phyloP scores from a whole-genome alignment of 2,113 vertebrate genomes.

The Bungarus multicinctus region DNA sequence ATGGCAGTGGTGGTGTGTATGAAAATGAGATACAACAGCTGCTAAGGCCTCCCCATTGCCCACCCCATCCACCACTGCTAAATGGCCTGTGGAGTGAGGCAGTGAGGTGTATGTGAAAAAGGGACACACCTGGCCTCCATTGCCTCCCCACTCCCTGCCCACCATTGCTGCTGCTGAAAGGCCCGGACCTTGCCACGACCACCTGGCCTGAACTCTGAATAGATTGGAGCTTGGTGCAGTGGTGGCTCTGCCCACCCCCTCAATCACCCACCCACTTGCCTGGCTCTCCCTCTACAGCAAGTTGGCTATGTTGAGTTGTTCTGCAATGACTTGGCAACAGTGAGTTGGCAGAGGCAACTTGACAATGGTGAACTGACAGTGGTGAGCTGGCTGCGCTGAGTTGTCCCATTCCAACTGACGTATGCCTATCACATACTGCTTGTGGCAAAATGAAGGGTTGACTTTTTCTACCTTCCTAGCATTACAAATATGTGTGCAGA shows the following conservation, averaged over 20 bases:
- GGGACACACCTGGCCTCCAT: background rate
- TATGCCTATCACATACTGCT: background rate
- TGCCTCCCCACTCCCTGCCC: too few species aligned
- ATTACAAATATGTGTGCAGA: background rate
- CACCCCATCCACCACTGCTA: too few species aligned
- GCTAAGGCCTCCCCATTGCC: too few species aligned
- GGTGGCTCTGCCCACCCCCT: too few species aligned
- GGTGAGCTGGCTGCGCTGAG: background rate
- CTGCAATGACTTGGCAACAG: background rate
- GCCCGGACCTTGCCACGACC: background rate
- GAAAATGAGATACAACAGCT: too few species aligned
- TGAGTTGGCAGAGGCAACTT: background rate
- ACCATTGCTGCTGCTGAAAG: background rate
- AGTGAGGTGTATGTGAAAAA: background rate
- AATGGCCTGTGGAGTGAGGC: background rate
- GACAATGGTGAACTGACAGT: background rate
- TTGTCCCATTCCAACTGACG: background rate
- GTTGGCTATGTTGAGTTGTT: background rate
- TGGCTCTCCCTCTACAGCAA: background rate
- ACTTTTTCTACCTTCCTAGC: background rate
- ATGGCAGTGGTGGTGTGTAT: background rate
- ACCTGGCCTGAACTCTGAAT: too few species aligned
- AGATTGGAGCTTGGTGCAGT: background rate
- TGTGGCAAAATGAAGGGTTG: background rate
- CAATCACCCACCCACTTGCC: too few species aligned